Conservation (phyloP, 2,888 invertebrate species). For the Xestia xanthographa region DNA sequence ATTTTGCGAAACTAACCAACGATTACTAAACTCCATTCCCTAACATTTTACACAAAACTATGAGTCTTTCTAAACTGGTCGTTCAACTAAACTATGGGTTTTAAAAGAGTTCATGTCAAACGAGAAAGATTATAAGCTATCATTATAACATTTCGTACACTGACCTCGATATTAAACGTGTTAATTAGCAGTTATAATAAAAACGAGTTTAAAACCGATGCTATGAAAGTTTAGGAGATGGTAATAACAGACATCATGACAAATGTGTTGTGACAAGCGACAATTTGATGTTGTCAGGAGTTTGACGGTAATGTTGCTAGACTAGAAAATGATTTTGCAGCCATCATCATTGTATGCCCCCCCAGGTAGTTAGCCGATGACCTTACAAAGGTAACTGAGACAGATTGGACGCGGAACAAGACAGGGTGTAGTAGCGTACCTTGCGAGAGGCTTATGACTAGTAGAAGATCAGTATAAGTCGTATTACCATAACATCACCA, state of each 20-base stretch:
- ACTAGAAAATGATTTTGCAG: slow-evolving; percentile 12
- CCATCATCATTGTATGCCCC: not conserved
- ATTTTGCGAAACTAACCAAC: slow-evolving; percentile 52
- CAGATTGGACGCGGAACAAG: not conserved
- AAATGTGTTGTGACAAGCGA: slow-evolving; percentile 54
- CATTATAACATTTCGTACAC: slow-evolving; percentile 70
- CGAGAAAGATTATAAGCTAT: slow-evolving; percentile 68
- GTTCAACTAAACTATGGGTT: slow-evolving; percentile 21
- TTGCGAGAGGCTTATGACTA: not conserved
- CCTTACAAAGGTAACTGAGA: not conserved
- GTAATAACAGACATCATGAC: slow-evolving; percentile 44
- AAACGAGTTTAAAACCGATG: slow-evolving; percentile 45
- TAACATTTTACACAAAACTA: not conserved
- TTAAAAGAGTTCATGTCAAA: slow-evolving; percentile 66
- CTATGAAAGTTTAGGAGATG: slow-evolving; percentile 51
- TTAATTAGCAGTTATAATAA: slow-evolving; percentile 68
- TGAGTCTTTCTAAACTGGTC: slow-evolving; percentile 27
- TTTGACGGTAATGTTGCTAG: slow-evolving; percentile 13
- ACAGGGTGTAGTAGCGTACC: not conserved
- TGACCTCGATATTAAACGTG: slow-evolving; percentile 61
- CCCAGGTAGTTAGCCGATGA: not conserved
- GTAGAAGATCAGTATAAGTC: not conserved
- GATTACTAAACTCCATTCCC: not conserved
- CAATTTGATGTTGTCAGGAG: slow-evolving; percentile 28
- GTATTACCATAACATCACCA: not conserved